Conservation (phyloP, 2,888 invertebrate genomes). For the Mimumesa dahlbomi region DNA sequence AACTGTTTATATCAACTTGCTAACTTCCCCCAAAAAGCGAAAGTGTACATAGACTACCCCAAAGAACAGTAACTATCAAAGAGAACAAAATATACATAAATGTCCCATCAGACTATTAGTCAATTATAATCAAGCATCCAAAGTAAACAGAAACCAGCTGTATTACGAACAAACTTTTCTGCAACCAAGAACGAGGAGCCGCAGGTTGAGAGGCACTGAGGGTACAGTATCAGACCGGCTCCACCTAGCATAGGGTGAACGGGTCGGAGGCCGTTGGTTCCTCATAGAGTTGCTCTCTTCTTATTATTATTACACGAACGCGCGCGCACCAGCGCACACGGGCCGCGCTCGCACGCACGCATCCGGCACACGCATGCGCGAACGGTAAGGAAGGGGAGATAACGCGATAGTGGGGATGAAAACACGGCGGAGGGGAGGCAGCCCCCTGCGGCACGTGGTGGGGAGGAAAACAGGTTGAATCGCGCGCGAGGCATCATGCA, state of each 20-base stretch:
- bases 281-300: slow-evolving; percentile 79
- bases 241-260: slow-evolving; percentile 79
- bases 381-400: slow-evolving; percentile 32
- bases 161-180: background rate
- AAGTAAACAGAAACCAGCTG: too few species aligned
- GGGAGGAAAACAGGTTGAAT: slow-evolving; percentile 76
- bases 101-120: too few species aligned
- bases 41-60: too few species aligned
- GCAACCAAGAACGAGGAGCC: slow-evolving; percentile 19
- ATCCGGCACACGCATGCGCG: slow-evolving; percentile 46
- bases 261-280: slow-evolving; percentile 79
- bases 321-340: slow-evolving; percentile 62
- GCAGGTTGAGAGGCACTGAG: slow-evolving; percentile 70
- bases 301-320: slow-evolving; percentile 77
- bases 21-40: too few species aligned
- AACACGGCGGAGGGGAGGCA: slow-evolving; percentile 60
- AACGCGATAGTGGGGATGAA: slow-evolving; percentile 47
- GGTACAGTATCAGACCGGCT: slow-evolving; percentile 77
- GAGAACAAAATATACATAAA: too few species aligned
- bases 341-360: slow-evolving; percentile 52
- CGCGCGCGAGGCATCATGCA: slow-evolving; percentile 75
- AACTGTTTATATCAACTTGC: too few species aligned
- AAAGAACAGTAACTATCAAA: too few species aligned
- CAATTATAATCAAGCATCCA: too few species aligned
- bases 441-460: slow-evolving; percentile 51